Conservation (phyloP, 2,888 invertebrate genomes). For the Ichneumoninae sp. region DNA sequence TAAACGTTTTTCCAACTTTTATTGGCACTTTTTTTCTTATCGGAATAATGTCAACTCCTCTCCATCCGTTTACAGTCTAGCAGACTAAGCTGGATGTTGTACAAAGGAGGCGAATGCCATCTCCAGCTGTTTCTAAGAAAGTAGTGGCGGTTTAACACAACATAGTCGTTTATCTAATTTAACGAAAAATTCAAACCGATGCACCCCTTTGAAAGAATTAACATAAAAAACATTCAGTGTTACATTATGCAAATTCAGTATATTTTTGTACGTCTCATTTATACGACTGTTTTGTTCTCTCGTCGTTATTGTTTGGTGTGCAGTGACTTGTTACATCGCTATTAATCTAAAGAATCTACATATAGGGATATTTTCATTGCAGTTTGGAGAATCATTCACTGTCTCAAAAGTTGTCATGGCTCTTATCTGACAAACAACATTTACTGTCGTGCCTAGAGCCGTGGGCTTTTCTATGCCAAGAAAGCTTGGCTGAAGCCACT, state of each 20-base stretch:
- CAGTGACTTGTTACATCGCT: not conserved
- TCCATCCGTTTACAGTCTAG: not conserved
- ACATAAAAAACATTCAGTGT: not conserved
- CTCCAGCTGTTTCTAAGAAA: not conserved
- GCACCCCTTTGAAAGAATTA: no score
- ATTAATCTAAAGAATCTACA: not conserved
- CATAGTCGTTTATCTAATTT: not conserved
- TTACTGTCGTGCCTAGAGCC: conserved; percentile 86
- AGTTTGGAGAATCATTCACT: conserved; percentile 86
- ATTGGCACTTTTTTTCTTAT: not conserved
- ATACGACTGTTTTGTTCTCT: not conserved
- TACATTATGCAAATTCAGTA: not conserved
- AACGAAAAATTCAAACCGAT: no score
- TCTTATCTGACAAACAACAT: conserved; percentile 87
- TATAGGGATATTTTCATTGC: conserved; percentile 73
- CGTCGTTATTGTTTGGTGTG: not conserved
- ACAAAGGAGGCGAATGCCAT: not conserved
- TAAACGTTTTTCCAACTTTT: not conserved
- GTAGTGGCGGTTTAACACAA: not conserved
- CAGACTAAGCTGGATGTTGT: not conserved
- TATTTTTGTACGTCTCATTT: not conserved
- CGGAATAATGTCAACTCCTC: not conserved
- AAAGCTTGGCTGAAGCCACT: conserved; percentile 87
- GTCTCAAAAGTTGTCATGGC: conserved; percentile 87
- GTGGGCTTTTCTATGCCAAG: conserved; percentile 87